These are phyloP conservation scores for Myotis lucifugus DNA, from an alignment of 2,113 vertebrate genomes.

Conservation along the genomic window DNA sequence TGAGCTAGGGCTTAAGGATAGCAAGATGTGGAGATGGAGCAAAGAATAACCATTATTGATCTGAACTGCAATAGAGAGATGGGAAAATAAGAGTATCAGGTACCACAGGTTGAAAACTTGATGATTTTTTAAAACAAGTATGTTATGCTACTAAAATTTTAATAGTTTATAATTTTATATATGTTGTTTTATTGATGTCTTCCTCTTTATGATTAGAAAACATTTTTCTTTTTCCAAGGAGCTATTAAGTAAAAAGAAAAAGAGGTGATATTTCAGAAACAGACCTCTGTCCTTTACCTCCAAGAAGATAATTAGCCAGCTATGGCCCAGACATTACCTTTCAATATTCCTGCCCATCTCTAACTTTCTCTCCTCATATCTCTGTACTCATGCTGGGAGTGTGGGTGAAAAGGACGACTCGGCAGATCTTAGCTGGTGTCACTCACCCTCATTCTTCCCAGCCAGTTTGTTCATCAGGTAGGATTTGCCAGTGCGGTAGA, in stretches of 20 bases:
- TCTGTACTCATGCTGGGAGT: neutral
- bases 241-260: neutral
- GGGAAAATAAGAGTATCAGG: neutral
- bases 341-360: neutral
- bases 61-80: neutral
- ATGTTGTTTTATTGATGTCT: neutral
- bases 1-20: neutral
- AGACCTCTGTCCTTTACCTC: neutral
- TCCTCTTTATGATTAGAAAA: neutral
- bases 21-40: neutral
- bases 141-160: neutral
- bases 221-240: neutral
- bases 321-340: neutral
- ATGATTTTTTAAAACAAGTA: neutral
- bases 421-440: neutral
- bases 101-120: neutral
- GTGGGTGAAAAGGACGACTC: neutral
- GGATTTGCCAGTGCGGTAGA: constrained; percentile 76
- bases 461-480: constrained; percentile 80
- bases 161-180: neutral
- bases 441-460: constrained; percentile 64
- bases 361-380: neutral
- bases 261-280: neutral
- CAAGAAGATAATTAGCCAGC: neutral
- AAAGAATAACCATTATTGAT: neutral